phyloP scores from a whole-genome alignment of 2,888 invertebrate genomes.

The Chaetoderma sp. region DNA sequence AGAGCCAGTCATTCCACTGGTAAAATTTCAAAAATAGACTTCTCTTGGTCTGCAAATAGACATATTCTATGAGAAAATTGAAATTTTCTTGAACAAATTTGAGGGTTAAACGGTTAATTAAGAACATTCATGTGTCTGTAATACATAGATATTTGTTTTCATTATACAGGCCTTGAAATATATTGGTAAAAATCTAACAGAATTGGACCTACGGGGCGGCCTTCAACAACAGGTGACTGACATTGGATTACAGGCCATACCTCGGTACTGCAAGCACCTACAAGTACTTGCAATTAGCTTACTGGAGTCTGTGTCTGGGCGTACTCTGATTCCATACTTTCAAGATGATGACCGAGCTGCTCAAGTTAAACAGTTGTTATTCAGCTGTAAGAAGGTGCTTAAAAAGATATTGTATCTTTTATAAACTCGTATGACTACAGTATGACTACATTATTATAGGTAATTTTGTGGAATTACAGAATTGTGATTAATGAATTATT shows the following conservation, averaged over 20 bases:
- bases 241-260: slow-evolving; percentile 48
- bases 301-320: slow-evolving; percentile 45
- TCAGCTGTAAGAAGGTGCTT: slow-evolving; percentile 56
- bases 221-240: slow-evolving; percentile 49
- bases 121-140: too few species aligned
- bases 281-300: slow-evolving; percentile 51
- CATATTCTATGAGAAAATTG: too few species aligned
- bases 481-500: too few species aligned
- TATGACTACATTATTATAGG: too few species aligned
- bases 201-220: slow-evolving; percentile 58
- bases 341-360: slow-evolving; percentile 42
- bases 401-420: slow-evolving; percentile 17
- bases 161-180: slow-evolving; percentile 56
- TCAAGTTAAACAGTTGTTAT: slow-evolving; percentile 42
- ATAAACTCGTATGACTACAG: too few species aligned
- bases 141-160: too few species aligned
- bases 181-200: slow-evolving; percentile 46
- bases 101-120: too few species aligned
- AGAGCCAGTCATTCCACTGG: too few species aligned
- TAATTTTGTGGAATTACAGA: too few species aligned
- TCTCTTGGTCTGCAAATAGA: too few species aligned
- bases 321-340: slow-evolving; percentile 49
- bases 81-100: too few species aligned
- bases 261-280: slow-evolving; percentile 49
- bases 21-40: too few species aligned